Conservation (phyloP, 1,140 invertebrate genomes). For the Pectinophora gossypiella region DNA sequence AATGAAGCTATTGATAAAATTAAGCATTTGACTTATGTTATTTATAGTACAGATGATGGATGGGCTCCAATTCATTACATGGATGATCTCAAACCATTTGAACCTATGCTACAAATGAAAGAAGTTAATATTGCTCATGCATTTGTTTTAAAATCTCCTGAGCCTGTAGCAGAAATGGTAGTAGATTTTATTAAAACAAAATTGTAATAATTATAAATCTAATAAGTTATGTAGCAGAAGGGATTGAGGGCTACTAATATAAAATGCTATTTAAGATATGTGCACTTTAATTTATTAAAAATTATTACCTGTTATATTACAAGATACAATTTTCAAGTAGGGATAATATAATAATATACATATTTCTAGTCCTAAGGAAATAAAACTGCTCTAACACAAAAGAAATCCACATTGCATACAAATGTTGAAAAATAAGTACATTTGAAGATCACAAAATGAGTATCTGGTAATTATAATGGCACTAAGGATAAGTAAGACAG, state of each 20-base stretch:
- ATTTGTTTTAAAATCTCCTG: constrained; percentile 59
- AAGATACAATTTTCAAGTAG: constrained; percentile 15
- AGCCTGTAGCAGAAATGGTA: constrained; percentile 45
- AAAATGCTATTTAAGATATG: constrained; percentile 23
- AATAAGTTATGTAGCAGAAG: no score
- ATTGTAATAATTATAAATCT: background rate
- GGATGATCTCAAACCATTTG: constrained; percentile 36
- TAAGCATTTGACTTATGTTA: constrained; percentile 44
- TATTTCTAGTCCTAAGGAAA: constrained; percentile 12
- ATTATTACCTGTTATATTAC: constrained; percentile 22
- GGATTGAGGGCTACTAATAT: background rate
- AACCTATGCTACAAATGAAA: constrained; percentile 39
- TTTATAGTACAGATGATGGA: constrained; percentile 43
- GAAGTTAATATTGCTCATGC: constrained; percentile 43
- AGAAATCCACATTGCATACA: background rate
- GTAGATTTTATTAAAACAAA: constrained; percentile 31
- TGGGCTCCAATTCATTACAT: constrained; percentile 54
- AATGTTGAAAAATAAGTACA: constrained; percentile 1
- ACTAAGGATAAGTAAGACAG: constrained; percentile 7
- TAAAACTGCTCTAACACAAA: background rate
- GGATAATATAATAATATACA: constrained; percentile 19
- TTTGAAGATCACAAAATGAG: constrained; percentile 13
- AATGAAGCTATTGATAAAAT: constrained; percentile 36
- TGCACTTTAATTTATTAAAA: constrained; percentile 39
- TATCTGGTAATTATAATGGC: constrained; percentile 11